phyloP scores from a whole-genome alignment of 2,113 vertebrate species.

The Parotia lawesii region DNA sequence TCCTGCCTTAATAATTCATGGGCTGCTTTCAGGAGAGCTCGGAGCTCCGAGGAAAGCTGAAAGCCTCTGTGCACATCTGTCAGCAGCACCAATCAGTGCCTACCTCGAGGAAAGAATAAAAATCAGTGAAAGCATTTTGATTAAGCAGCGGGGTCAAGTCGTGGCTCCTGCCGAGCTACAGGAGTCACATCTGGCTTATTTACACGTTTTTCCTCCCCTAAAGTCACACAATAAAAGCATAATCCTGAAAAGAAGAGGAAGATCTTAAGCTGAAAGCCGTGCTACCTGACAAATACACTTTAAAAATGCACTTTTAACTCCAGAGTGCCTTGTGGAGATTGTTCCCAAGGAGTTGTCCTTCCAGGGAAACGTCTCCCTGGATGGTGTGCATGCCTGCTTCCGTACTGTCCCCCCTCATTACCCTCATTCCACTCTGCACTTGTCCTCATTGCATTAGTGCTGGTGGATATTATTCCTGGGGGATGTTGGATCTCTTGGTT shows the following conservation, averaged over 20 bases:
- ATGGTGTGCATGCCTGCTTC: not conserved
- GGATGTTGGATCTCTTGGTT: not conserved
- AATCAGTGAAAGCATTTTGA: conserved; percentile 14
- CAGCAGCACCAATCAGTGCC: not conserved
- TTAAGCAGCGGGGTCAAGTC: not conserved
- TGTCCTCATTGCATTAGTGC: not conserved
- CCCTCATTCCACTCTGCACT: not conserved
- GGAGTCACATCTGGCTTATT: not conserved
- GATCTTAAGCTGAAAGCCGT: not conserved
- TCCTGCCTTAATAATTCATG: conserved; percentile 40
- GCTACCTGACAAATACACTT: not conserved
- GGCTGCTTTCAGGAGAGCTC: conserved; percentile 9
- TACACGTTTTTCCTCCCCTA: not conserved
- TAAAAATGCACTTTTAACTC: not conserved
- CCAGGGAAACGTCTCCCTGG: not conserved
- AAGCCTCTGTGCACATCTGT: not conserved
- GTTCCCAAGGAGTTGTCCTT: not conserved
- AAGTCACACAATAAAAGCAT: not conserved
- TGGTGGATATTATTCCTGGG: not conserved
- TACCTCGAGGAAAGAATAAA: not conserved
- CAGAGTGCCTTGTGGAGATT: not conserved
- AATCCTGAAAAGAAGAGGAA: not conserved
- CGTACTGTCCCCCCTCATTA: not conserved
- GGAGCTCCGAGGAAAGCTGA: not conserved
- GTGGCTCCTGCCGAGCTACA: not conserved